Conservation (phyloP, 2,797 vertebrate species). For the Macropodus opercularis region DNA sequence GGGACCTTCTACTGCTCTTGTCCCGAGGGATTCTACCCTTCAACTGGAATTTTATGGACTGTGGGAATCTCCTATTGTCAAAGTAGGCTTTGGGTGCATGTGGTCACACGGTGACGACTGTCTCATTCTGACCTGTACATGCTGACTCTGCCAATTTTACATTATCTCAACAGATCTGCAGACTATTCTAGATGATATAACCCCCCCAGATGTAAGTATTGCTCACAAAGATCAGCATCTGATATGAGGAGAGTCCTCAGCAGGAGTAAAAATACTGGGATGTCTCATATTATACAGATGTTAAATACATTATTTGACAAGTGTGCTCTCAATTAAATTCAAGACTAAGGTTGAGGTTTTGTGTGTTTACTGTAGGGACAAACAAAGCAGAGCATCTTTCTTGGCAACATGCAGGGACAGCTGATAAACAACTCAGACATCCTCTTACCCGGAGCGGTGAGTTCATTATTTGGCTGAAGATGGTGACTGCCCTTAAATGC, state of each 20-base stretch:
- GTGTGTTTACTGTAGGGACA: constrained; percentile 48
- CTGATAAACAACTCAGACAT: constrained; percentile 35
- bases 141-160: neutral
- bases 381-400: constrained; percentile 55
- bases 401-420: constrained; percentile 47
- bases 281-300: no score
- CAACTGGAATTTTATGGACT: constrained; percentile 61
- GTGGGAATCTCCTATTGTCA: constrained; percentile 52
- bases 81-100: constrained; percentile 34
- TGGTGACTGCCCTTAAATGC: no score
- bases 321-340: no score
- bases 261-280: no score
- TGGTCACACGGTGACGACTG: neutral
- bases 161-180: constrained; percentile 3
- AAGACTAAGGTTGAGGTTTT: no score
- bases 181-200: neutral
- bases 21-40: constrained; percentile 61
- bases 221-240: no score
- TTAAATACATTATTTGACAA: no score
- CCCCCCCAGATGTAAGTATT: constrained; percentile 3
- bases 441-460: constrained; percentile 55
- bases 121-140: neutral
- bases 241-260: no score
- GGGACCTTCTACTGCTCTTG: constrained; percentile 70
- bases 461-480: no score